Evolutionary conservation across 2,888 invertebrate genomes (phyloP), one percentile per base, ranked within the genome.

Genomic region (Isotomurus palustris): DNA sequence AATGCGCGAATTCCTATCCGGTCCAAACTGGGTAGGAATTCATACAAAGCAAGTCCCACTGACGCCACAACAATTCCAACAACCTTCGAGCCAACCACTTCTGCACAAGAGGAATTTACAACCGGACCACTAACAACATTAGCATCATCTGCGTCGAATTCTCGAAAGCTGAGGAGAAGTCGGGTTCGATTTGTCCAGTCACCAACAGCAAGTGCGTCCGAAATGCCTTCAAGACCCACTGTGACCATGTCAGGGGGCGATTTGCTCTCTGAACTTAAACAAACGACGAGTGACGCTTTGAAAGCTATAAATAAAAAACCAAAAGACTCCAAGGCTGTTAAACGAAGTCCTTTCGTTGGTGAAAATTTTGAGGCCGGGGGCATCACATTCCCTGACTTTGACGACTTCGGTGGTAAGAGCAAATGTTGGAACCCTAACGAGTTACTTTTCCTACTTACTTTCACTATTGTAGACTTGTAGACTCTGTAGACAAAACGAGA

Each of bases 401-500:
- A 70, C 62, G 66, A 68, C 32, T 70, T 70, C 57, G 70, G 70
- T 59, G 70, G 70, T 70, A 70, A 70, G 68, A 60, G 41, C 25
- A 28, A 54, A 50, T 19, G 45, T 3, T 21, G 17, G 14, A 45
- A 36, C 21, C n/a, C n/a, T n/a, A n/a, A 49, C 36, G 49, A 36
- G 29, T 21, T 29, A 55, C n/a, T n/a, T n/a, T n/a, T n/a, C n/a
- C n/a, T 32, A 32, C 32, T 32, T 32, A 32, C 32, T 12, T 32
- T 32, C 8, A 32, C 32, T 10, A 32, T 12, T 32, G 32, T 32
- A 10, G 12, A 8, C 12, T 32, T n/a, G n/a, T n/a, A n/a, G n/a
- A n/a, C n/a, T n/a, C n/a, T n/a, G n/a, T n/a, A n/a, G n/a, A n/a
- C n/a, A n/a, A n/a, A n/a, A n/a, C n/a, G n/a, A n/a, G n/a, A n/a